phyloP scores from a whole-genome alignment of 2,888 invertebrate species.

The Colletes collaris region DNA sequence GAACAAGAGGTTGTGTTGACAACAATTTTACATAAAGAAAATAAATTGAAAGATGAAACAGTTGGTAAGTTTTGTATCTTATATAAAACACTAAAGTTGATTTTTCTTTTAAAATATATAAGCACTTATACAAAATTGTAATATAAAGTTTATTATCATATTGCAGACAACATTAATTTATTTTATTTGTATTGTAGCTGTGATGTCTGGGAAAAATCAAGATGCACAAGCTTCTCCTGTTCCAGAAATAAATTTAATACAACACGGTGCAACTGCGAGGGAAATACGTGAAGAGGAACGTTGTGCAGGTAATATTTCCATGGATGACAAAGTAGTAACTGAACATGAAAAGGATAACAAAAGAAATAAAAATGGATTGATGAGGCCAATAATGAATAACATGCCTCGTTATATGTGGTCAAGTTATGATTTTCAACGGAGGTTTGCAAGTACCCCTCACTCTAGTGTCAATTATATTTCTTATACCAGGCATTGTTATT shows the following conservation, averaged over 20 bases:
- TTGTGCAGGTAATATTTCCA: constrained; percentile 56
- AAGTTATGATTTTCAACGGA: constrained; percentile 40
- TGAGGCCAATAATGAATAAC: constrained; percentile 4
- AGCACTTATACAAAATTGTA: not conserved
- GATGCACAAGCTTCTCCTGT: constrained; percentile 17
- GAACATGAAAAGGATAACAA: constrained; percentile 30
- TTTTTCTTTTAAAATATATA: not conserved
- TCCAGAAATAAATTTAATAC: constrained; percentile 12
- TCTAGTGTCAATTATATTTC: constrained; percentile 29
- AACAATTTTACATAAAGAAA: constrained; percentile 17
- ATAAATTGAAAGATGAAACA: constrained; percentile 8
- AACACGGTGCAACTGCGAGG: constrained; percentile 2
- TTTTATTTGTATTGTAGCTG: constrained; percentile 44
- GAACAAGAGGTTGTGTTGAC: constrained; percentile 55
- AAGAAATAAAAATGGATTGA: constrained; percentile 11
- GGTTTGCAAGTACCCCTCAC: constrained; percentile 28
- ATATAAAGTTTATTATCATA: not conserved
- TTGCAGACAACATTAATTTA: not conserved
- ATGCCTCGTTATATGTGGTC: constrained; percentile 26
- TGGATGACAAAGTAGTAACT: constrained; percentile 38
- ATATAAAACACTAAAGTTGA: not conserved
- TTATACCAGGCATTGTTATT: constrained; percentile 24
- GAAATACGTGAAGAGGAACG: constrained; percentile 29
- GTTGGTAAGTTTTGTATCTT: constrained; percentile 45
- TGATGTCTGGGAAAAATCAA: constrained; percentile 1